Base-by-base conservation (phyloP, 2,113 vertebrate species). In the Gadus macrocephalus region DNA sequence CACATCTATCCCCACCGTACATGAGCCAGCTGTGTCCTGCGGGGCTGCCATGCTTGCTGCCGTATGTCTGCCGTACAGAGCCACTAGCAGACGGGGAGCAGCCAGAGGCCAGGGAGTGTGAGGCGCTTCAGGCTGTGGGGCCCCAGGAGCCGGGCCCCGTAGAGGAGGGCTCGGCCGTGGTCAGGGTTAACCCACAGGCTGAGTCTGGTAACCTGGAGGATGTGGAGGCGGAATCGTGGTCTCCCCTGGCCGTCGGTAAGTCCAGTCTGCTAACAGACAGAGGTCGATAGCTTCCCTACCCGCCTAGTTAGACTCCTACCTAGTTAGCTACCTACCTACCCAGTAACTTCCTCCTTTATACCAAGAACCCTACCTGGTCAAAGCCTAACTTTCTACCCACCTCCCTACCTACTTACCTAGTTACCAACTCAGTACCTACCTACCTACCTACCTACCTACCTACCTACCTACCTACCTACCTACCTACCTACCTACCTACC, bases 1-100 rank as follows among this genome's bases (percentile, higher is more conserved):
- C 68, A 61, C 78, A 79, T 90, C 73, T 79, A 78, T 88, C 71
- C 72, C 6, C n/a, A 62, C 67, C 65, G 78, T 59, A 22, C 69
- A 73, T 81, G 67, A 66, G 77, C 82, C 79, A 83, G 84, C 77
- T 74, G 77, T 75, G 78, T 72, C 63, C 79, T 84, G 87, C 71
- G 53, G 74, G 76, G 74, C 79, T 79, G 65, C 73, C 67, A 5
- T 75, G 83, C 88, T 86, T 87, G 88, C 90, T 88, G 90, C 89
- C 90, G 78, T 91, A 88, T 93, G 84, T 93, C 81, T 91, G 87
- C 87, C 89, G 67, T 86, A 87, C 92, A 92, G 92, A 92, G 77
- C 74, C 87, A 62, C 85, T 77, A 91, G 85, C 76, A 75, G 87
- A 90, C 78, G 78, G 68, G 67, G 80, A 83, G 80, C 80, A 82